Evolutionary conservation across 2,797 vertebrate genomes (phyloP).

Genomic region (Melanotaenia boesemani): DNA sequence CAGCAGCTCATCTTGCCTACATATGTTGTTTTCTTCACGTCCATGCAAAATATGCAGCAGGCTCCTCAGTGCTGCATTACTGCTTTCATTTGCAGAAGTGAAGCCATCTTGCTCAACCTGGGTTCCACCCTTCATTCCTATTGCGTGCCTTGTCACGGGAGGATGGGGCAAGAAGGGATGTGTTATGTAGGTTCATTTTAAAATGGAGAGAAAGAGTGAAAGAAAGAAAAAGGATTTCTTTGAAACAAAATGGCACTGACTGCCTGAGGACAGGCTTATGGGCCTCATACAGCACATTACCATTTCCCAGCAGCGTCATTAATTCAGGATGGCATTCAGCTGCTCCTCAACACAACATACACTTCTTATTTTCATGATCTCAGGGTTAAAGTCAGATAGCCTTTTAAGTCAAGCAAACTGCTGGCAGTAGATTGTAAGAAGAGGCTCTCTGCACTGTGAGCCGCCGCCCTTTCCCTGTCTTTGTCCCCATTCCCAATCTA

Average conservation of each 20-base stretch:
- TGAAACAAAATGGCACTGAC: slow-evolving; percentile 56
- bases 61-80: slow-evolving; percentile 20
- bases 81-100: slow-evolving; percentile 76
- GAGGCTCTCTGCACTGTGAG: slow-evolving; percentile 54
- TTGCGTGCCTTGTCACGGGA: slow-evolving; percentile 67
- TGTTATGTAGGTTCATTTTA: slow-evolving; percentile 58
- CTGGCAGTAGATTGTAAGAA: slow-evolving; percentile 42
- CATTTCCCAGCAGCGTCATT: slow-evolving; percentile 39
- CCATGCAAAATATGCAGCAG: slow-evolving; percentile 14
- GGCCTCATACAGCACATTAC: slow-evolving; percentile 42
- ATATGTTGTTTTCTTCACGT: slow-evolving; percentile 25
- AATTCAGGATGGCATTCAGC: slow-evolving; percentile 47
- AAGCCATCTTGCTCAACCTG: slow-evolving; percentile 77
- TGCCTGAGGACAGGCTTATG: slow-evolving; percentile 56
- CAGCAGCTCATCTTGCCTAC: slow-evolving; percentile 39
- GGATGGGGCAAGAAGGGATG: slow-evolving; percentile 68
- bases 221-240: slow-evolving; percentile 27
- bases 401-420: slow-evolving; percentile 45
- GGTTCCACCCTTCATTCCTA: slow-evolving; percentile 80
- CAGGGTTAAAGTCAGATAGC: slow-evolving; percentile 49
- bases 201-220: background rate
- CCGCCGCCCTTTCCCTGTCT: slow-evolving; percentile 72
- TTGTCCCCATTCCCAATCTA: slow-evolving; percentile 66
- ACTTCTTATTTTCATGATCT: slow-evolving; percentile 37
- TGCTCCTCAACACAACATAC: slow-evolving; percentile 12